Evolutionary conservation across 2,797 vertebrate species (phyloP).

Genomic region (Mus minutoides): DNA sequence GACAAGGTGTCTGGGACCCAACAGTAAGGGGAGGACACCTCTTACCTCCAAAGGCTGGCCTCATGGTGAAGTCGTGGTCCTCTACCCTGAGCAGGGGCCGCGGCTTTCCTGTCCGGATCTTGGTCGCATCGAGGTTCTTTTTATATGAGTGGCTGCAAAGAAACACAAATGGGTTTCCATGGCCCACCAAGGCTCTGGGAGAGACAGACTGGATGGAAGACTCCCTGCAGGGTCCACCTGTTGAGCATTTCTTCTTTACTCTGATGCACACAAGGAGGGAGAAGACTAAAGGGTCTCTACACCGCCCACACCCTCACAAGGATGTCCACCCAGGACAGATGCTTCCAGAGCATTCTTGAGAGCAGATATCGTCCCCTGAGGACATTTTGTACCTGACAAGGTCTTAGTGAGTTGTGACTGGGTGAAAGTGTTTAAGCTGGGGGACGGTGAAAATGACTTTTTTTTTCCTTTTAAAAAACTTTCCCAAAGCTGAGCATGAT

Average conservation of each 20-base stretch:
- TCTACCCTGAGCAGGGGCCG: slow-evolving; percentile 94
- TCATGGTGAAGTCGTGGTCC: slow-evolving; percentile 96
- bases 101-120: slow-evolving; percentile 89
- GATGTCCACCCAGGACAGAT: neutral
- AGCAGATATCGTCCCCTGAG: neutral
- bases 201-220: neutral
- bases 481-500: neutral
- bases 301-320: neutral
- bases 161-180: neutral
- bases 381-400: neutral
- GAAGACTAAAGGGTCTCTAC: too few relatives aligned
- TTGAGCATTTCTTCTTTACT: too few relatives aligned
- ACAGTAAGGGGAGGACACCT: neutral
- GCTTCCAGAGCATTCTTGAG: neutral
- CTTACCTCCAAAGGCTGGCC: slow-evolving; percentile 96
- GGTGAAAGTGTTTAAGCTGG: neutral
- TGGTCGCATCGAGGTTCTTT: slow-evolving; percentile 93
- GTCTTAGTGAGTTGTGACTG: neutral
- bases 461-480: neutral
- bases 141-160: slow-evolving; percentile 90
- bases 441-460: too few relatives aligned
- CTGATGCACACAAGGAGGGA: neutral
- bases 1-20: neutral
- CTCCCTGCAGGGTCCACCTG: neutral
- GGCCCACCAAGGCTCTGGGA: neutral